These are phyloP conservation scores for Drosophila pseudoananassae DNA, from an alignment of 1,140 invertebrate genomes.

Conservation along the genomic window DNA sequence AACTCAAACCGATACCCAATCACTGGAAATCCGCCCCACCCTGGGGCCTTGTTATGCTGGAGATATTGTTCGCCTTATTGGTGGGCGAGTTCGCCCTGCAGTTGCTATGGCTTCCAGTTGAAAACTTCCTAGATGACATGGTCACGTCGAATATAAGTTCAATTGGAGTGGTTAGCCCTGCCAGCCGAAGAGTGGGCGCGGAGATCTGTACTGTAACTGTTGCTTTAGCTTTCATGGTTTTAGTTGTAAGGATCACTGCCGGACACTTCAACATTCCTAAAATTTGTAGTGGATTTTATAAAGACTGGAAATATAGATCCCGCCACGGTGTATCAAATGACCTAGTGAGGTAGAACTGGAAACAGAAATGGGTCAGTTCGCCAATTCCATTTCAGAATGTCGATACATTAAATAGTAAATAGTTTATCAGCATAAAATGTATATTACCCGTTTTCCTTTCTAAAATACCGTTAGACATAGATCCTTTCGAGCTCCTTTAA, in stretches of 20 bases:
- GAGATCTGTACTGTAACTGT: constrained; percentile 1
- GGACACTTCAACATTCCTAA: neutral
- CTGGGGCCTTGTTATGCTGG: constrained; percentile 14
- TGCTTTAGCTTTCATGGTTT: neutral
- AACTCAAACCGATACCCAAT: neutral
- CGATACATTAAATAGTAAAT: too few species aligned
- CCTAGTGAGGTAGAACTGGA: too few species aligned
- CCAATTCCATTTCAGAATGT: too few species aligned
- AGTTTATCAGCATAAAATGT: too few species aligned
- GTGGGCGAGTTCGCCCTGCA: constrained; percentile 11
- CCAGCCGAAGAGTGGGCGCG: neutral
- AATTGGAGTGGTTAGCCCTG: neutral
- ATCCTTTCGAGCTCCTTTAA: neutral
- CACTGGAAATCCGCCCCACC: neutral
- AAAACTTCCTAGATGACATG: neutral
- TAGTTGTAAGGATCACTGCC: constrained; percentile 10
- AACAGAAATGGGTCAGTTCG: too few species aligned
- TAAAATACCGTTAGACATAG: neutral
- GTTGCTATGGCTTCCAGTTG: constrained; percentile 6
- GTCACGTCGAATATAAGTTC: neutral
- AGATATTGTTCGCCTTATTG: constrained; percentile 4
- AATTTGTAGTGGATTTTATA: neutral
- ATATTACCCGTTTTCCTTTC: neutral
- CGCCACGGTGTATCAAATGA: too few species aligned
- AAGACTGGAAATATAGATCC: too few species aligned